Conservation (phyloP, 1,140 invertebrate genomes). For the Centruroides sculpturatus region DNA sequence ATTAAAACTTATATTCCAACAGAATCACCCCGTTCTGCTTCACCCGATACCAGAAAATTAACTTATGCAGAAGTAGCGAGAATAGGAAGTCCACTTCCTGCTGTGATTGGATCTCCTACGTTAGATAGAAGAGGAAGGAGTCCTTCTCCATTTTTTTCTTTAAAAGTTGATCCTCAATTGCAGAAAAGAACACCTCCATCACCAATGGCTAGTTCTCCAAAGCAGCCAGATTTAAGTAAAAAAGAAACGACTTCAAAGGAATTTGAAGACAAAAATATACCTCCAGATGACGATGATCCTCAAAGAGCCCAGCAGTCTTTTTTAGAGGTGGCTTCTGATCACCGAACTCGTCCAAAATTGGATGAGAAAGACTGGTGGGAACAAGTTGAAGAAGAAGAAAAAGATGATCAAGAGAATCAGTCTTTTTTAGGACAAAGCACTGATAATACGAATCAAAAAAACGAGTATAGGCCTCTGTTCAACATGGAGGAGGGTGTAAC, state of each 20-base stretch:
- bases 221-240: neutral
- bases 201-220: neutral
- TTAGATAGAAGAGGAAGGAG: neutral
- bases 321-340: conserved; percentile 16
- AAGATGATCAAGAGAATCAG: neutral
- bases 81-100: conserved; percentile 8
- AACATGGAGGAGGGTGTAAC: conserved; percentile 12
- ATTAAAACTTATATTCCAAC: neutral
- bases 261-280: neutral
- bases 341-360: conserved; percentile 13
- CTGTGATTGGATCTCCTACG: neutral
- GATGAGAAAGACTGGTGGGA: conserved; percentile 3
- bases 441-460: conserved; percentile 13
- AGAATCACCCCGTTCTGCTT: neutral
- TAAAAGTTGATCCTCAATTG: neutral
- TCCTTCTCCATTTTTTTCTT: neutral
- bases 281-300: neutral
- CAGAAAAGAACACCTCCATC: neutral
- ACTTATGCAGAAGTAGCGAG: conserved; percentile 16
- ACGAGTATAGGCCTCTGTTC: conserved; percentile 17
- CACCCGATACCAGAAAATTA: conserved; percentile 6
- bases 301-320: conserved; percentile 11
- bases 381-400: neutral
- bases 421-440: conserved; percentile 6
- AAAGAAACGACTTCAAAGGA: neutral